Evolutionary conservation across 2,888 invertebrate species (phyloP), one percentile per base, ranked within the genome.

Genomic region (Lasioglossum marginatum): DNA sequence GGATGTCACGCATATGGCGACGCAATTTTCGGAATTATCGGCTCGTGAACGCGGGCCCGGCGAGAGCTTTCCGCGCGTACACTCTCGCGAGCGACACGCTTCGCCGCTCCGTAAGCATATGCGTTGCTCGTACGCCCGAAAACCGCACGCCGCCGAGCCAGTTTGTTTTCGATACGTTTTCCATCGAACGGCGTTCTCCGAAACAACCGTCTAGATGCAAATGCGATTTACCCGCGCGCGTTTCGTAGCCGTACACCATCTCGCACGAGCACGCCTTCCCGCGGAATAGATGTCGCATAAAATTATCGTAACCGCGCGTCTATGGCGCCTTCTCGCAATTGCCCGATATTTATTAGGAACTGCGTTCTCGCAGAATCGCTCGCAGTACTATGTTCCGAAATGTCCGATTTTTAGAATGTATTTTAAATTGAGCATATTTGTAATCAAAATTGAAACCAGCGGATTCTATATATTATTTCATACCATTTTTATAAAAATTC

Each of bases 121-220:
- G 63, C 63, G 79, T 52, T 74, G 79, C 82, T 31, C 68, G 83
- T 79, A 80, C 81, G 79, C 73, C 45, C 75, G 82, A 80, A 89
- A 88, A 90, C 79, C 80, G 19, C 34, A 85, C 77, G 70, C 90
- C 88, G 87, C 66, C 82, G 80, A 87, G 89, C 78, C 86, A 87
- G 89, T 89, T 92, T 92, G 87, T 92, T 90, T 92, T 91, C 89
- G 86, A 92, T 91, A 87, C 85, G 80, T 79, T 88, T 92, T 88
- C 82, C 90, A 82, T 83, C 82, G 88, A 91, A 86, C 88, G 85
- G 75, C 84, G 78, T 75, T 45, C 74, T 76, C 57, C 34, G 31
- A 70, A 70, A 70, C 73, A 34, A 63, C 76, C 79, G 80, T 87
- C 86, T 80, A 72, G 85, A 90, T 83, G 88, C 86, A 87, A 84